Base-by-base conservation (phyloP, 2,113 vertebrate genomes). In the Clarias gariepinus region DNA sequence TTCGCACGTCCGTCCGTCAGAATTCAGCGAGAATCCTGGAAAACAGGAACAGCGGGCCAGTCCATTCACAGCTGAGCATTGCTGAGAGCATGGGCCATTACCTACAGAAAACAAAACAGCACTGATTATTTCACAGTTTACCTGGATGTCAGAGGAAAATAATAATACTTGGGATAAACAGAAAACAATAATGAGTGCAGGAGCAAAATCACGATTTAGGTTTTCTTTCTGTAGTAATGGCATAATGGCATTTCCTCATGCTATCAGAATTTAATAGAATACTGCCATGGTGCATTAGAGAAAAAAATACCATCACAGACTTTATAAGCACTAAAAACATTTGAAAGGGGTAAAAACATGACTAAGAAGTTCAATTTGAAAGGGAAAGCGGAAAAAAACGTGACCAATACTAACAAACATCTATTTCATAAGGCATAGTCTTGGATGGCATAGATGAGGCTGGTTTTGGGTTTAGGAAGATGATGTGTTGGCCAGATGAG, bases 31-130 rank as follows among this genome's bases (percentile, higher is more conserved):
- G 28, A 96, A 98, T 2, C 97, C 97, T 1, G 94, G 91, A 84
- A 96, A 95, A 90, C 97, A 99, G 86, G 97, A 98, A 86, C 97
- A 99, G 41, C 82, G 91, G 0, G 91, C 93, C 0, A 78, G 85
- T 28, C 93, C 96, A 25, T 90, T 93, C 47, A 93, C 77, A 2
- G 85, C 21, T 0, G 1, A 81, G 90, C 97, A 99, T 41, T 93
- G 91, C 81, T 98, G 97, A 88, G 95, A 94, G 91, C 97, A 99
- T 28, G 92, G 95, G 1, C 95, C 95, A 0, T 96, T 96, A 89
- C 94, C 97, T 99, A 66, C 3, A 86, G 23, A 90, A 58, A 89
- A 86, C 13, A 87, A 41, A 66, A 88, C 2, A 23, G 58, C n/a
- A 47, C 71, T 28, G 57, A 12, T n/a, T 77, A 88, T 79, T 64